A percentile compares a stretch with the other conserved stretches of the same genome.
Conservation (phyloP, 2,113 vertebrate species). For the Takifugu bimaculatus region DNA sequence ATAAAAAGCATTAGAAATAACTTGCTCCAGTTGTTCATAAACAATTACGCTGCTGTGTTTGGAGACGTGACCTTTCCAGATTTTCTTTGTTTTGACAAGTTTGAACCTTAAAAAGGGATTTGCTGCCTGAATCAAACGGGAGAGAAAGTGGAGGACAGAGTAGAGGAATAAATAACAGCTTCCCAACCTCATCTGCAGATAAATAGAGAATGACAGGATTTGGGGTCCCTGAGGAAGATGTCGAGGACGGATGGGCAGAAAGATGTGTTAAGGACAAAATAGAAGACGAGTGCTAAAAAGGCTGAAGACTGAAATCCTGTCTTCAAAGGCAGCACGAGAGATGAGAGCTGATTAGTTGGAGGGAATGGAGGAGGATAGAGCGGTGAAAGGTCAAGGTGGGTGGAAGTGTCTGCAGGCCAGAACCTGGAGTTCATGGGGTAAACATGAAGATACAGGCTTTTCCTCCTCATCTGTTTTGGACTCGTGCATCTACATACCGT, state of each 20-base stretch:
- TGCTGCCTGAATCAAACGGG: neutral
- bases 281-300: constrained; percentile 15
- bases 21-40: no score
- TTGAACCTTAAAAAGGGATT: constrained; percentile 20
- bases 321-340: constrained; percentile 21
- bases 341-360: constrained; percentile 20
- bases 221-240: constrained; percentile 12
- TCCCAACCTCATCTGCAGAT: constrained; percentile 8
- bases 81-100: constrained; percentile 2
- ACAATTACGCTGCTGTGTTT: no score
- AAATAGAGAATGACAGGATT: constrained; percentile 20
- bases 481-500: no score
- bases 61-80: neutral
- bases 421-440: constrained; percentile 29
- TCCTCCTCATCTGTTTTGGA: constrained; percentile 24
- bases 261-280: constrained; percentile 22
- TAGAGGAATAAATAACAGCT: constrained; percentile 13
- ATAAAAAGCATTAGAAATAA: no score
- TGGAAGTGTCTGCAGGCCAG: constrained; percentile 13
- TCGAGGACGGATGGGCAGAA: neutral
- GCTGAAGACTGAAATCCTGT: constrained; percentile 22
- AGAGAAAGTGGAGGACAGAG: neutral
- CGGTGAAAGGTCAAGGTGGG: neutral
- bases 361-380: constrained; percentile 1
- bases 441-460: constrained; percentile 31